Evolutionary conservation across 2,113 vertebrate genomes (phyloP), one percentile per base, ranked within the genome.

Genomic region (Prochilodus magdalenae): DNA sequence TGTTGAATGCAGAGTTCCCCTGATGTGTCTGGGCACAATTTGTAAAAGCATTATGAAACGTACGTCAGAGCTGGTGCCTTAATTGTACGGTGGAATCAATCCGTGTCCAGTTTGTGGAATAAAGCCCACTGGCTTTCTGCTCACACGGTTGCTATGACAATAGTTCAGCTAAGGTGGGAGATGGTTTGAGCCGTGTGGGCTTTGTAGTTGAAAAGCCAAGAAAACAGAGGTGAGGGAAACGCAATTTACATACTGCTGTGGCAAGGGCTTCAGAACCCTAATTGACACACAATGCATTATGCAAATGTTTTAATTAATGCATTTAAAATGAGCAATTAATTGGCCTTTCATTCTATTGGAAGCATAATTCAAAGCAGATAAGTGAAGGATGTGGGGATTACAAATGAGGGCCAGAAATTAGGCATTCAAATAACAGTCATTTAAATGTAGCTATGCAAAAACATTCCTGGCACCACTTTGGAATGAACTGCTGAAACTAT

Each of bases 251-350:
- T 81, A 74, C 49, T 22, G n/a, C 44, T 36, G 44, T 26, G 24
- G 29, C 27, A 30, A 57, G 49, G n/a, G 63, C 49, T 70, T 53
- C 30, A 75, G 53, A 82, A 75, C 55, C 15, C 33, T 36, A 69
- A 82, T 59, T 69, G 63, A 33, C 49, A 40, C 62, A 74, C 62
- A 82, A 82, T 69, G 63, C 62, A 82, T 82, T 81, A 81, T 81
- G 79, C 47, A 81, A 81, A 81, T 75, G 26, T 5, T 75, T 73
- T 49, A 75, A 81, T 75, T 81, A 75, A 53, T 73, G 59, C 60
- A 81, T 63, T 49, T 51, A 63, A 53, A 27, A 63, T 63, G 47
- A 70, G 77, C 63, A 79, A 69, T 70, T 69, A 69, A 79, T 79
- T 79, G 66, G 36, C 63, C 77, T 70, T 55, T 40, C 51, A 40